Base-by-base conservation (phyloP, 92 coral and sea anemone genomes). In the Zoanthus sociatus region DNA sequence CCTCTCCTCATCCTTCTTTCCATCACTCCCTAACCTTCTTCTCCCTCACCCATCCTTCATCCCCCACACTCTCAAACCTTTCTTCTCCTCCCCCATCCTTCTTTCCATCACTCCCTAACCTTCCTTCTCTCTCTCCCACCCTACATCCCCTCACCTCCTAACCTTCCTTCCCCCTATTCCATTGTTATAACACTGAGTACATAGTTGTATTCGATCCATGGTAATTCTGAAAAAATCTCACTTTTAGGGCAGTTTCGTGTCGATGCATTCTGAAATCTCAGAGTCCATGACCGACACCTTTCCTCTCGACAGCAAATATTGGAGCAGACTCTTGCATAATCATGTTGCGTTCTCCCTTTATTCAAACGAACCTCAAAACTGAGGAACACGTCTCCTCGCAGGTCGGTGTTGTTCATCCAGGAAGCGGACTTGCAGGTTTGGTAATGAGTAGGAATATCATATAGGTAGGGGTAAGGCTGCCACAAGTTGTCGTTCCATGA, bases 231-330 rank as follows among this genome's bases (percentile, higher is more conserved):
- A 12, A 84, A 26, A 58, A 13, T 42, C 77, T 78, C 71, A 94
- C 98, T 94, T 94, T 93, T 91, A 13, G 93, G 92, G 83, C 98
- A 94, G 83, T 94, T 94, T n/a, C 90, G 78, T 3, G 98, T 94
- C 74, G 87, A 88, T 79, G 94, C 96, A 45, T 89, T 74, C 78
- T 94, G 98, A 69, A 94, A 66, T 76, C 98, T 81, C 17, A 94
- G 74, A 32, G 98, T 94, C 98, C 98, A 94, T 51, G 98, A 87
- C 69, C 89, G 92, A 81, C 98, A 94, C 33, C 98, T 88, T 26
- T 93, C 91, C 79, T 94, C 95, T 54, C 84, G 92, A 67, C 98
- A 94, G 84, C 98, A 94, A 78, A 93, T 91, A 82, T 85, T 93
- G 86, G 94, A 94, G 71, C 98, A 94, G 55, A 94, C 93, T 31